phyloP scores from a whole-genome alignment of 2,797 vertebrate genomes.

The Dallia pectoralis region DNA sequence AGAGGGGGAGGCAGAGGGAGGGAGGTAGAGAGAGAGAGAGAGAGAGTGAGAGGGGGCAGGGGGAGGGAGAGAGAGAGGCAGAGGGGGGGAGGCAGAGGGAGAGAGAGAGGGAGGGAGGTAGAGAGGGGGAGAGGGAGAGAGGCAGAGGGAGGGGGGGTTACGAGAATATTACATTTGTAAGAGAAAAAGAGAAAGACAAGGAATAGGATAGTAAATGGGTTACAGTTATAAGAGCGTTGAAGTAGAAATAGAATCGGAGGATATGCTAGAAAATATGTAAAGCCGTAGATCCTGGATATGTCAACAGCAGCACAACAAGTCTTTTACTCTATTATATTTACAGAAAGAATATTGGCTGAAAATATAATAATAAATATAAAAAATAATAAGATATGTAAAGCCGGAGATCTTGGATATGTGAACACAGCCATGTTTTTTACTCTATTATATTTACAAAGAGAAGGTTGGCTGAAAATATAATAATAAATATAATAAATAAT shows the following conservation, averaged over 20 bases:
- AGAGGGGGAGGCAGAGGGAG: slow-evolving; percentile 41
- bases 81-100: slow-evolving; percentile 38
- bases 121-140: slow-evolving; percentile 41
- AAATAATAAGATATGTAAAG: no score
- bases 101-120: slow-evolving; percentile 31
- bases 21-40: slow-evolving; percentile 36
- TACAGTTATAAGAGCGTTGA: neutral
- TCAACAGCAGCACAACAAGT: neutral
- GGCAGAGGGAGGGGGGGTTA: slow-evolving; percentile 30
- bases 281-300: neutral
- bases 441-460: neutral
- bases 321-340: neutral
- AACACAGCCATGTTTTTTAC: neutral
- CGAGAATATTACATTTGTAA: neutral
- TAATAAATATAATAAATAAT: no score
- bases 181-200: slow-evolving; percentile 36
- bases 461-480: no score
- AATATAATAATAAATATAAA: no score
- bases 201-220: neutral
- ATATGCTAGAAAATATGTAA: neutral
- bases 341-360: neutral
- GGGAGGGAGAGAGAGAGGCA: slow-evolving; percentile 16
- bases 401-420: no score
- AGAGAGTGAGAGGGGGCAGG: slow-evolving; percentile 49
- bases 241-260: neutral